Conservation (phyloP, 2,113 vertebrate species). For the Genyomyrus donnyi region DNA sequence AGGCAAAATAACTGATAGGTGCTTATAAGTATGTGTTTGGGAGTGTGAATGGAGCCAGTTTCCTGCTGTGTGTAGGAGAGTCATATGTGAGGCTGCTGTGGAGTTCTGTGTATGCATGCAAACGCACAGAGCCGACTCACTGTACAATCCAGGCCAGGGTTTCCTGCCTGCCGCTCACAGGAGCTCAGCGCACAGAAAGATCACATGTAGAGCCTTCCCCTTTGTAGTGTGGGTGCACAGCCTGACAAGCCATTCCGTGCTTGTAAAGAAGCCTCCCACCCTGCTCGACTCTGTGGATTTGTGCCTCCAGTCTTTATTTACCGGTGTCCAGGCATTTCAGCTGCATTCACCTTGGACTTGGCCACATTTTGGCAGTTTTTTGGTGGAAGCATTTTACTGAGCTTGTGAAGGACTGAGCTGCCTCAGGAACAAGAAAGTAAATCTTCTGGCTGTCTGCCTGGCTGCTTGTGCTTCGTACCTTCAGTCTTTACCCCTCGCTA, state of each 20-base stretch:
- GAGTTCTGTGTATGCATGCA: not conserved
- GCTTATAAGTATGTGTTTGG: not conserved
- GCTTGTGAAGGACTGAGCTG: not conserved
- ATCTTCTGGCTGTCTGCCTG: conserved; percentile 51
- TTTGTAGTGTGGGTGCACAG: conserved; percentile 77
- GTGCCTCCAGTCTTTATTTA: conserved; percentile 34
- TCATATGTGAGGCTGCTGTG: not conserved
- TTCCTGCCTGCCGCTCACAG: conserved; percentile 61
- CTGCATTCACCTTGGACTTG: conserved; percentile 48
- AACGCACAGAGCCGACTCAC: conserved; percentile 20
- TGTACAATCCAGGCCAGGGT: conserved; percentile 71
- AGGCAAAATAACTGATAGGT: not conserved
- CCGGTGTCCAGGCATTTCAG: conserved; percentile 45
- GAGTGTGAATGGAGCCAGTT: not conserved
- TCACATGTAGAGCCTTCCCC: conserved; percentile 80
- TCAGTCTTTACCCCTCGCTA: conserved; percentile 44
- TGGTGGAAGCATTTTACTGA: not conserved
- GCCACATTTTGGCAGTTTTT: conserved; percentile 36
- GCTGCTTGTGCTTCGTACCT: conserved; percentile 55
- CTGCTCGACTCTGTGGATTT: conserved; percentile 51
- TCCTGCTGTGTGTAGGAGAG: not conserved
- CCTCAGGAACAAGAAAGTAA: conserved; percentile 68
- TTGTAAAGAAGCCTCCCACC: conserved; percentile 50
- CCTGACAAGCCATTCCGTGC: conserved; percentile 74
- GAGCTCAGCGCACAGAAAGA: conserved; percentile 75